Evolutionary conservation across 2,797 vertebrate species (phyloP).

Genomic region (Enteromius unitaeniatus): DNA sequence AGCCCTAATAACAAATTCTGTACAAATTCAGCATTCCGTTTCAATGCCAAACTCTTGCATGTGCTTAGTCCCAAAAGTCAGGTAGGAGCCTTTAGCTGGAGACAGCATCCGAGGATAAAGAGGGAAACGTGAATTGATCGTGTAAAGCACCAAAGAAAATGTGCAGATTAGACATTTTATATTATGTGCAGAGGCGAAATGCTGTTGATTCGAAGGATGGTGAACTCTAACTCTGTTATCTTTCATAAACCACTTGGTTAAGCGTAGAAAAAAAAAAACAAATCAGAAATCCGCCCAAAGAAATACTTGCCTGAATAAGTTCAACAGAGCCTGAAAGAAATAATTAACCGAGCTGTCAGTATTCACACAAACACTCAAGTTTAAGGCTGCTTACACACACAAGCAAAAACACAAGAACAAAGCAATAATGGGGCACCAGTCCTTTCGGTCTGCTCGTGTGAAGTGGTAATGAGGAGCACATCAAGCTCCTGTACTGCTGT

Average conservation of each 20-base stretch:
- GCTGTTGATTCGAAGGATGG: background rate
- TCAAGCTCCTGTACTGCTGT: slow-evolving; percentile 35
- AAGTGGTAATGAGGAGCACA: slow-evolving; percentile 39
- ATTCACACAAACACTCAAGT: slow-evolving; percentile 58
- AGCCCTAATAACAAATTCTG: background rate
- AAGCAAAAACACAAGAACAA: slow-evolving; percentile 17
- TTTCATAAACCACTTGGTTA: slow-evolving; percentile 22
- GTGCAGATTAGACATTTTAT: background rate
- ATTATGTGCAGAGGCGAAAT: background rate
- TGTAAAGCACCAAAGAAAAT: background rate
- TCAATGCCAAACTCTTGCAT: background rate
- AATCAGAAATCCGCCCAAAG: background rate
- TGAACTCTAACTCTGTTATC: background rate
- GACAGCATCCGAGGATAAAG: background rate
- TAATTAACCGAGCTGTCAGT: slow-evolving; percentile 19
- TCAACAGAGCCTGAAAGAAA: slow-evolving; percentile 29
- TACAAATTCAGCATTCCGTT: background rate
- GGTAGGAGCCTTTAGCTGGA: background rate
- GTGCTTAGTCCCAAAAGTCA: background rate
- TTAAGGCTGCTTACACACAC: slow-evolving; percentile 42
- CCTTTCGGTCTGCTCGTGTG: slow-evolving; percentile 29
- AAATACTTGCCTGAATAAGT: slow-evolving; percentile 1
- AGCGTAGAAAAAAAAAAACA: slow-evolving; percentile 3
- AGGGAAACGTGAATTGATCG: slow-evolving; percentile 1
- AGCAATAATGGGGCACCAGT: slow-evolving; percentile 15